Conservation (phyloP, 2,888 invertebrate genomes). For the Linnaemya tessellans region DNA sequence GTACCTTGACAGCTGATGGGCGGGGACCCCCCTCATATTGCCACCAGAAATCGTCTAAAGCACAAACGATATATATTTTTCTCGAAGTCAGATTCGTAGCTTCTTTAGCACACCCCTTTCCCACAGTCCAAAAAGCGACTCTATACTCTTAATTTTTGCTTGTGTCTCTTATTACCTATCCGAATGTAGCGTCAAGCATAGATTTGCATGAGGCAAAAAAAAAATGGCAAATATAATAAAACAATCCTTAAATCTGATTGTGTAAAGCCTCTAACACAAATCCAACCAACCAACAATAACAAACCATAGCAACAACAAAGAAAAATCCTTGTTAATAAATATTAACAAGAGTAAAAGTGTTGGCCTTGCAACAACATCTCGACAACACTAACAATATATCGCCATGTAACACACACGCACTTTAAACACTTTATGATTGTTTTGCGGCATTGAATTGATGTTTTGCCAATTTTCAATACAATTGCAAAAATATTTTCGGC, state of each 20-base stretch:
- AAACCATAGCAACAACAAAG: constrained; percentile 46
- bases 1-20: too few species aligned
- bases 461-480: constrained; percentile 83
- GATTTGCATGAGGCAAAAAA: not conserved
- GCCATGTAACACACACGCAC: constrained; percentile 56
- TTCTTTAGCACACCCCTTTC: too few species aligned
- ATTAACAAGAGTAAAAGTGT: constrained; percentile 71
- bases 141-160: not conserved
- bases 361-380: constrained; percentile 76
- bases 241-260: constrained; percentile 82
- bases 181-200: not conserved
- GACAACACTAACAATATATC: constrained; percentile 69
- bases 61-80: too few species aligned
- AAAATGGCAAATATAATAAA: constrained; percentile 76
- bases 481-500: constrained; percentile 79
- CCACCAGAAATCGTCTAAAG: too few species aligned
- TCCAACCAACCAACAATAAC: constrained; percentile 55
- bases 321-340: constrained; percentile 62
- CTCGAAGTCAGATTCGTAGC: too few species aligned
- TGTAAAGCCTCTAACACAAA: constrained; percentile 77
- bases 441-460: constrained; percentile 83
- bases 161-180: not conserved
- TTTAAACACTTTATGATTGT: constrained; percentile 81
- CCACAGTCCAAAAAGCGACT: too few species aligned
- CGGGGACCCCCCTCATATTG: too few species aligned